A percentile compares a stretch with the other conserved stretches of the same genome.
Evolutionary conservation across 2,888 invertebrate species (phyloP).

Genomic region (Ellobium chinense): DNA sequence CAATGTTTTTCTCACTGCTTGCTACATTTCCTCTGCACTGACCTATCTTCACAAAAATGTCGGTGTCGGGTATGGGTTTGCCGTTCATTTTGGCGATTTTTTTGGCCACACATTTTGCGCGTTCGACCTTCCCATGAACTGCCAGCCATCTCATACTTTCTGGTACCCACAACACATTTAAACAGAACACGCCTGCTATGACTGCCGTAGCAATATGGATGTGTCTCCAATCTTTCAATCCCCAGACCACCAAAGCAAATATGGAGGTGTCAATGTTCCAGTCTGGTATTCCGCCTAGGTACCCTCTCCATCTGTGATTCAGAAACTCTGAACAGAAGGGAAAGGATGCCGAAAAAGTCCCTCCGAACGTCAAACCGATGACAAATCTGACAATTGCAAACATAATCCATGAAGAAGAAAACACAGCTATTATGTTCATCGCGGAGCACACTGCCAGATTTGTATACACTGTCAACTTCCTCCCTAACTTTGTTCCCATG

Average conservation of each 20-base stretch:
- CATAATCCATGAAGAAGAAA: too few relatives aligned
- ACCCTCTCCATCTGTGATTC: too few relatives aligned
- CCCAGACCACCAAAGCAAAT: background rate
- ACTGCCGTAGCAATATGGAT: background rate
- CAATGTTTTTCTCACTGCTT: background rate
- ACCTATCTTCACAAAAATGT: background rate
- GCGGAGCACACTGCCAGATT: too few relatives aligned
- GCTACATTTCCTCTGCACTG: background rate
- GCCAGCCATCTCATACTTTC: conserved; percentile 66
- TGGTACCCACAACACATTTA: conserved; percentile 40
- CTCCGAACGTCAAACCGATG: too few relatives aligned
- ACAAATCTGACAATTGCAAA: too few relatives aligned
- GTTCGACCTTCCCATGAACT: conserved; percentile 52
- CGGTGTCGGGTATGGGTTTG: conserved; percentile 48
- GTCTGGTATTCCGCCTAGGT: too few relatives aligned
- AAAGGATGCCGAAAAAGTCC: too few relatives aligned
- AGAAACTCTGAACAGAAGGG: too few relatives aligned
- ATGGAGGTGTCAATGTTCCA: background rate
- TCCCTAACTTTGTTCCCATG: too few relatives aligned
- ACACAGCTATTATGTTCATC: too few relatives aligned
- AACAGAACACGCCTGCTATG: background rate
- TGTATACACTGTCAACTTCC: too few relatives aligned
- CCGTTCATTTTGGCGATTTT: conserved; percentile 58
- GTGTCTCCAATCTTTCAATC: background rate
- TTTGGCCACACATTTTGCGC: conserved; percentile 55